Conservation (phyloP, 2,113 vertebrate genomes). For the Pholis gunnellus region DNA sequence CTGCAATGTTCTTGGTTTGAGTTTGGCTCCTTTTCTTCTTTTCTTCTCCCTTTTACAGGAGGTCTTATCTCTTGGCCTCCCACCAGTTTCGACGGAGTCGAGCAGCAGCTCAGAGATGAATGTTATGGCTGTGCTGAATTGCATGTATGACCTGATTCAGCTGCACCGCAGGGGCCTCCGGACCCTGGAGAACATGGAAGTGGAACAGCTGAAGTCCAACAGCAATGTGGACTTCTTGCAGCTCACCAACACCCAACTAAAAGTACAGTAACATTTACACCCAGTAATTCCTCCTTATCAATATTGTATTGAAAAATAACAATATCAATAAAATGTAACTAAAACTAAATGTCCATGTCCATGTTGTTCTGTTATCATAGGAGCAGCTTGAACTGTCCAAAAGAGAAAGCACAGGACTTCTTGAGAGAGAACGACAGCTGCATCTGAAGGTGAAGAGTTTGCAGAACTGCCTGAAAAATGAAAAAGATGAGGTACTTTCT, state of each 20-base stretch:
- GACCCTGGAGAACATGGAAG: slow-evolving; percentile 91
- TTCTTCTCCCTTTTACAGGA: slow-evolving; percentile 82
- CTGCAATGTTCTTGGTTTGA: neutral
- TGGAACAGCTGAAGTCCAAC: slow-evolving; percentile 90
- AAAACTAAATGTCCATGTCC: neutral
- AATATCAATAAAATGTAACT: neutral
- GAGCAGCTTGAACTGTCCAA: slow-evolving; percentile 92
- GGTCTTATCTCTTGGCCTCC: slow-evolving; percentile 90
- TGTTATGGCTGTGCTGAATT: slow-evolving; percentile 89
- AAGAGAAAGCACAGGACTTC: slow-evolving; percentile 91
- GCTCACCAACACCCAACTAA: slow-evolving; percentile 87
- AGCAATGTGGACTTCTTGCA: slow-evolving; percentile 91
- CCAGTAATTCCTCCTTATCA: neutral
- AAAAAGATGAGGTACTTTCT: slow-evolving; percentile 93
- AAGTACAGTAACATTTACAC: slow-evolving; percentile 78
- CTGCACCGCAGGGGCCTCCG: slow-evolving; percentile 88
- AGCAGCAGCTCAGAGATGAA: slow-evolving; percentile 83
- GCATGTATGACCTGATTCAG: slow-evolving; percentile 92
- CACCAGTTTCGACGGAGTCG: slow-evolving; percentile 85
- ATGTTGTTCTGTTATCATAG: slow-evolving; percentile 73
- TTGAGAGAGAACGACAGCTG: slow-evolving; percentile 92
- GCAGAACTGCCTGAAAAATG: slow-evolving; percentile 92
- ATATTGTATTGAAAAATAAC: neutral
- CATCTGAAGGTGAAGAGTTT: slow-evolving; percentile 92
- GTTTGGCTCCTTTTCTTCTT: neutral